phyloP scores from a whole-genome alignment of 2,113 vertebrate genomes.

The Athene noctua region DNA sequence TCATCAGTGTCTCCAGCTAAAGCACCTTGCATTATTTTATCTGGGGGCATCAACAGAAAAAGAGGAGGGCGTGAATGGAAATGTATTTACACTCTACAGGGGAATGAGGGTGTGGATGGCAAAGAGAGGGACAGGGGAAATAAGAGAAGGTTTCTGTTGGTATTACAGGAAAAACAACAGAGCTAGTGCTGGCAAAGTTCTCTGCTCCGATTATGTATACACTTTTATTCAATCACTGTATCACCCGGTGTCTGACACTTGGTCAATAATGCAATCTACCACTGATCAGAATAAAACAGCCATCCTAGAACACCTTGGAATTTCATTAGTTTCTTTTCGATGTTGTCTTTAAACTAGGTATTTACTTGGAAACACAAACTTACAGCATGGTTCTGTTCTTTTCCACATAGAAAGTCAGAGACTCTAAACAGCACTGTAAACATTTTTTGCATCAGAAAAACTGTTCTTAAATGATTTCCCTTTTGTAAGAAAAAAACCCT shows the following conservation, averaged over 20 bases:
- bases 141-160: constrained; percentile 72
- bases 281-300: constrained; percentile 89
- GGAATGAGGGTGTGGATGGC: background rate
- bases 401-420: constrained; percentile 61
- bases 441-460: background rate
- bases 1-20: constrained; percentile 73
- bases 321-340: constrained; percentile 88
- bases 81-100: constrained; percentile 36
- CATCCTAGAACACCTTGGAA: constrained; percentile 83
- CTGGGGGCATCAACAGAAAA: constrained; percentile 38
- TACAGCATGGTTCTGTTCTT: constrained; percentile 56
- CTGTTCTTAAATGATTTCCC: background rate
- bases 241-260: constrained; percentile 85
- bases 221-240: constrained; percentile 90
- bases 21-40: constrained; percentile 74
- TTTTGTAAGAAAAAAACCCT: background rate
- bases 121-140: background rate
- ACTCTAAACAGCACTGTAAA: constrained; percentile 4
- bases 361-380: constrained; percentile 81
- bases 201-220: constrained; percentile 87
- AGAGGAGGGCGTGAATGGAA: constrained; percentile 18
- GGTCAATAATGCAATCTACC: constrained; percentile 96
- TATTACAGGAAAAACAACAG: constrained; percentile 70
- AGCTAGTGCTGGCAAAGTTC: constrained; percentile 79
- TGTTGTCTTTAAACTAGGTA: constrained; percentile 79